Base-by-base conservation (phyloP, 2,888 invertebrate species). In the Oscheius sp. region DNA sequence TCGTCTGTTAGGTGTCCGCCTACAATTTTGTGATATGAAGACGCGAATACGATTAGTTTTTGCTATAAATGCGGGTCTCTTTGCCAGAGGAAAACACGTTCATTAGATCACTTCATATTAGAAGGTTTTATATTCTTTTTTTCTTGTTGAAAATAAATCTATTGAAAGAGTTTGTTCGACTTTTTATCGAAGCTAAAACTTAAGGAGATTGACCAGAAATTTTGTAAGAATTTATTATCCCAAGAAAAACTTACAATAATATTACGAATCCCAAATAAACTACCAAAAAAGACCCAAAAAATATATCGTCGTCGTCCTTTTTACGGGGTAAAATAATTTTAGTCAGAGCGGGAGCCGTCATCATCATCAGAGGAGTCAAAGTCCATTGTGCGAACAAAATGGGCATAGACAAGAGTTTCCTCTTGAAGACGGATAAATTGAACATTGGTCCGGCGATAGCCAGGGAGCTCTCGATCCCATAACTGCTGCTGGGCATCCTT, bases 381-480 rank as follows among this genome's bases (percentile, higher is more conserved):
- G 41, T 58, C 45, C 21, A 25, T 13, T 23, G 13, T n/a, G 46
- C 77, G 77, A 25, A 81, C 78, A 72, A 84, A 87, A 69, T 87
- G 83, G 9, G 87, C 87, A 75, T 87, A 87, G 58, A 87, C 86
- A 41, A 87, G 81, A 13, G 85, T 87, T 66, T 87, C 86, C 41
- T 66, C 85, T 79, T 84, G 84, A 64, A 88, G 80, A 53, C 85
- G 77, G 56, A 88, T 77, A 64, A 87, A 87, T 73, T 88, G 88
- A 21, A 87, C 73, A 74, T 85, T 86, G 46, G 79, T 78, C 0
- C 88, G 78, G 9, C 78, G 69, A 77, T 88, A 88, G 69, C 87
- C 88, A 7, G 85, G 83, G 49, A 88, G 70, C 46, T 85, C 84
- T 16, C 79, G 75, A 23, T 86, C 84, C 88, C 87, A 88, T 41